These are phyloP conservation scores for Cryptocephalus moraei DNA, from an alignment of 2,888 invertebrate species.

Conservation along the genomic window DNA sequence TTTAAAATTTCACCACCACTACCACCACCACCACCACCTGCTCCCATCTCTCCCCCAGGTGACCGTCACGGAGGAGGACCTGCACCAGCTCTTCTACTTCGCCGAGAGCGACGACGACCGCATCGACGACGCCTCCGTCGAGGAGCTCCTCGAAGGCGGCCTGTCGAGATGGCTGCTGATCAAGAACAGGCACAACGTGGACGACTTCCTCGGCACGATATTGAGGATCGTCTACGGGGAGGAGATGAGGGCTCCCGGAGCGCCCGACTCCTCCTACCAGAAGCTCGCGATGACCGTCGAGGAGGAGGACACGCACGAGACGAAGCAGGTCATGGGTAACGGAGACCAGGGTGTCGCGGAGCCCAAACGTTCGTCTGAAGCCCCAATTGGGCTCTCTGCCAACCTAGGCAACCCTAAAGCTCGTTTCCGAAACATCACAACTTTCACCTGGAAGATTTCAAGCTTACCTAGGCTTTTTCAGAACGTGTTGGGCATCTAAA, in stretches of 20 bases:
- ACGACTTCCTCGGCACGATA: conserved; percentile 19
- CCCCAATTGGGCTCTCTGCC: no score
- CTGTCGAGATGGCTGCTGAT: conserved; percentile 5
- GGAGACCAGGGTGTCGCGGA: no score
- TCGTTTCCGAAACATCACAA: no score
- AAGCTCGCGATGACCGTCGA: conserved; percentile 19
- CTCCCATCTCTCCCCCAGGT: conserved; percentile 12
- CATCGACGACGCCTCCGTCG: conserved; percentile 6
- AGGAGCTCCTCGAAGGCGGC: conserved; percentile 2
- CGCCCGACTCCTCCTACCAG: conserved; percentile 10
- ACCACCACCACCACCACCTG: no score
- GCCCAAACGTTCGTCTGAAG: no score
- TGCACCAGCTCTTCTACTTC: conserved; percentile 33
- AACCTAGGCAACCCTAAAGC: no score
- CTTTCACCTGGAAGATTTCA: no score
- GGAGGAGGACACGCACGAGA: conserved; percentile 6
- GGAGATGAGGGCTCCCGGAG: conserved; percentile 25
- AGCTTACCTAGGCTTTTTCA: no score
- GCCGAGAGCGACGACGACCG: conserved; percentile 12
- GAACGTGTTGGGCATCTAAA: no score
- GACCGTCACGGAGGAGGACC: conserved; percentile 19
- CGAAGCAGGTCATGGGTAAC: no score
- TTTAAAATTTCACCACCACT: no score
- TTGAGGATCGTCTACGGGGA: conserved; percentile 26
- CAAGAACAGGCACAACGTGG: conserved; percentile 9